These are phyloP conservation scores for Corythoichthys intestinalis DNA, from an alignment of 2,113 vertebrate genomes.

Conservation along the genomic window DNA sequence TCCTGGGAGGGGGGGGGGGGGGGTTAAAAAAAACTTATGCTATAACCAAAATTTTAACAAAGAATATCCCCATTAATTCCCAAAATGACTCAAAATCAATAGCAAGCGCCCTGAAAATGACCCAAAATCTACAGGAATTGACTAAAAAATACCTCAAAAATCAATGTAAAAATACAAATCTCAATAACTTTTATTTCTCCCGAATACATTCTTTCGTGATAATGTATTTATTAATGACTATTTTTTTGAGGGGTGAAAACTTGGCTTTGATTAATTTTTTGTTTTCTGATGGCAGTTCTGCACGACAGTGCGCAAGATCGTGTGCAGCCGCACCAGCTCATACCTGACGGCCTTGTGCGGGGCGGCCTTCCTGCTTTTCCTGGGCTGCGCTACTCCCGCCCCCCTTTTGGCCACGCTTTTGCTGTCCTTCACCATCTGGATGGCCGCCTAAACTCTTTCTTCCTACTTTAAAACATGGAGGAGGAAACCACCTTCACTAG, in stretches of 20 bases:
- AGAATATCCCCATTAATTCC: too few relatives aligned
- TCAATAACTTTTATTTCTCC: too few relatives aligned
- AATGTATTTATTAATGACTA: background rate
- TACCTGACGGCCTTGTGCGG: slow-evolving; percentile 63
- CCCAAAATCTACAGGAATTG: too few relatives aligned
- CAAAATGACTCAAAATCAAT: too few relatives aligned
- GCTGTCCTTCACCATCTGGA: slow-evolving; percentile 76
- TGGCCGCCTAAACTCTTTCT: slow-evolving; percentile 63
- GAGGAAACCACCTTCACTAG: too few relatives aligned
- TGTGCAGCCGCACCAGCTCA: slow-evolving; percentile 64
- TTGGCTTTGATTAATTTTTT: background rate
- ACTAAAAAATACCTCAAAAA: too few relatives aligned
- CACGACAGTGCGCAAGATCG: slow-evolving; percentile 66
- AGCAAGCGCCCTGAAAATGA: too few relatives aligned
- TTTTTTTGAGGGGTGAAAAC: background rate
- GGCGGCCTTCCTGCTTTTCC: slow-evolving; percentile 40
- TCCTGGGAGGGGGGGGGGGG: too few relatives aligned
- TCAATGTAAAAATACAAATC: too few relatives aligned
- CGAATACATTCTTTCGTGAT: background rate
- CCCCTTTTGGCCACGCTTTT: slow-evolving; percentile 55
- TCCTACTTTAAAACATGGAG: too few relatives aligned
- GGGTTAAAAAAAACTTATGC: too few relatives aligned
- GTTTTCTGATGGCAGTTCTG: slow-evolving; percentile 65
- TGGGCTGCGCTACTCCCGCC: slow-evolving; percentile 48
- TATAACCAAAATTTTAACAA: too few relatives aligned